phyloP scores from a whole-genome alignment of 2,888 invertebrate genomes.

The Hylaea fasciaria region DNA sequence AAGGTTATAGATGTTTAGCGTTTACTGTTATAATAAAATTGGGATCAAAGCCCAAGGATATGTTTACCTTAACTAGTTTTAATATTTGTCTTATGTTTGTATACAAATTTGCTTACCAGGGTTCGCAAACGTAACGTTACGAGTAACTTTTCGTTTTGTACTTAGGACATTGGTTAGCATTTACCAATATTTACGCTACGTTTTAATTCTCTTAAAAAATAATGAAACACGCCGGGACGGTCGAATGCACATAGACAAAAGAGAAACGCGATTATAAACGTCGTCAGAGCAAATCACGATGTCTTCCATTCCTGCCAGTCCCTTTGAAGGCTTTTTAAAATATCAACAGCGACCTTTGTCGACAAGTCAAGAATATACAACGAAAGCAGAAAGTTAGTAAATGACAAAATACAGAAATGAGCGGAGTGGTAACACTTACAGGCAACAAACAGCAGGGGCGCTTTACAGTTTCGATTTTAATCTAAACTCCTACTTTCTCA shows the following conservation, averaged over 20 bases:
- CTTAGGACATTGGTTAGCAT: too few relatives aligned
- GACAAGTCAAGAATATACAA: slow-evolving; percentile 21
- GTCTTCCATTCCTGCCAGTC: background rate
- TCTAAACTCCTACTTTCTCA: too few relatives aligned
- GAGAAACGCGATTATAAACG: slow-evolving; percentile 2
- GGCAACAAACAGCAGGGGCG: slow-evolving; percentile 11
- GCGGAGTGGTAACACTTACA: slow-evolving; percentile 4
- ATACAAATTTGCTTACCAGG: too few relatives aligned
- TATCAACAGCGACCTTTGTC: slow-evolving; percentile 2
- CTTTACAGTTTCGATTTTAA: background rate
- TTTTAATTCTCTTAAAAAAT: too few relatives aligned
- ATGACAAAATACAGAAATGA: slow-evolving; percentile 24
- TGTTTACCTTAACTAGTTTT: too few relatives aligned
- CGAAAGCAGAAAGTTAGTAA: slow-evolving; percentile 20
- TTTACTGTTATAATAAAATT: too few relatives aligned
- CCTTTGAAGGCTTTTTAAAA: background rate
- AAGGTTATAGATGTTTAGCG: too few relatives aligned
- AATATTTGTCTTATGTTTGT: too few relatives aligned
- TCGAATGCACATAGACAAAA: background rate
- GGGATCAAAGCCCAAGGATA: too few relatives aligned
- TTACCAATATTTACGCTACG: too few relatives aligned
- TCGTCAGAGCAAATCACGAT: slow-evolving; percentile 1
- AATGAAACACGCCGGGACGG: background rate
- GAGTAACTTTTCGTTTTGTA: too few relatives aligned
- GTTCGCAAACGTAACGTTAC: too few relatives aligned